Conservation (phyloP, 2,888 invertebrate species). For the Aspidiotus destructor region DNA sequence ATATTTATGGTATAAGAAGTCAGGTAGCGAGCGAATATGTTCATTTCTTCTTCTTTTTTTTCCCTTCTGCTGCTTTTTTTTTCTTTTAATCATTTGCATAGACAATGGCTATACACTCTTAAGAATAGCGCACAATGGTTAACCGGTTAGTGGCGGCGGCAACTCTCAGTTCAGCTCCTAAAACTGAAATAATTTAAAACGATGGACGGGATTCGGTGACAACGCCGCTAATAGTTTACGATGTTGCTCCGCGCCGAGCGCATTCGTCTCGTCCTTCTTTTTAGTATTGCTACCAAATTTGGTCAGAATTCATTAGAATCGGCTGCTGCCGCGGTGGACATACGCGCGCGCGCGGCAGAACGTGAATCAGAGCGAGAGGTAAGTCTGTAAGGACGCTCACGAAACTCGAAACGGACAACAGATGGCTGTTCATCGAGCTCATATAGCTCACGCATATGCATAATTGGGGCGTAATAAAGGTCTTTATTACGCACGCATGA, state of each 20-base stretch:
- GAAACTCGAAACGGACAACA: not conserved
- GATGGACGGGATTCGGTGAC: constrained; percentile 24
- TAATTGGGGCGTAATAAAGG: not conserved
- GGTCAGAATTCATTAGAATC: constrained; percentile 1
- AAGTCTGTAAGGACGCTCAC: not conserved
- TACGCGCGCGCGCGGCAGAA: too few relatives aligned
- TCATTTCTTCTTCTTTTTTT: not conserved
- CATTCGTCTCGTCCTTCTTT: not conserved
- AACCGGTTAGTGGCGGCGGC: constrained; percentile 20
- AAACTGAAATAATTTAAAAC: constrained; percentile 27
- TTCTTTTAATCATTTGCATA: constrained; percentile 24
- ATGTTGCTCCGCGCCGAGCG: constrained; percentile 17
- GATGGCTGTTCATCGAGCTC: constrained; percentile 2
- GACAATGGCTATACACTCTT: constrained; percentile 16
- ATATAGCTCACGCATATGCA: not conserved
- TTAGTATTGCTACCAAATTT: not conserved
- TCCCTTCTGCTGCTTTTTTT: constrained; percentile 3
- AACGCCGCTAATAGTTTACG: constrained; percentile 27
- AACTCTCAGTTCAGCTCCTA: constrained; percentile 5
- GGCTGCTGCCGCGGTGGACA: not conserved
- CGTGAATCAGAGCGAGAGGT: too few relatives aligned
- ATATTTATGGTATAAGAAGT: not conserved
- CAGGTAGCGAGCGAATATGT: constrained; percentile 2
- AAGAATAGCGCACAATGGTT: constrained; percentile 18
- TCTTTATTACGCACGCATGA: not conserved